Percentiles rank a stretch among this genome's conserved stretches.
Evolutionary conservation across 1,140 invertebrate genomes (phyloP).

Genomic region (Olivierus martensii): DNA sequence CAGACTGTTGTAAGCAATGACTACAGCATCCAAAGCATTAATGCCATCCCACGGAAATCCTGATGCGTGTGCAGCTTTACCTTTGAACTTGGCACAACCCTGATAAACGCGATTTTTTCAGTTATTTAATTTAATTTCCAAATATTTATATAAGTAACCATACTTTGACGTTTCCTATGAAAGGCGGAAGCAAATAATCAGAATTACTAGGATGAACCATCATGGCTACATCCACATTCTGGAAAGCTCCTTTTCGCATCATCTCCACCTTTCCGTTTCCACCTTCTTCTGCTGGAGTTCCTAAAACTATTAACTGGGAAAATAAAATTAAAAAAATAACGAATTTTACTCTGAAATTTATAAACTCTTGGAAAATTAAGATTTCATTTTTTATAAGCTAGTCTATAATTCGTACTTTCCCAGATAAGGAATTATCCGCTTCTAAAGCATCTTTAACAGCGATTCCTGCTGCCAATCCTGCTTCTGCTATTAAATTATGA

Average conservation of each 20-base stretch:
- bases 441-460: slow-evolving; percentile 26
- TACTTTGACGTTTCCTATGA: neutral
- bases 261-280: slow-evolving; percentile 30
- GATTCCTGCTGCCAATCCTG: slow-evolving; percentile 25
- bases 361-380: no score
- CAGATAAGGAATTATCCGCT: neutral
- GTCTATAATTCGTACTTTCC: no score
- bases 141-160: no score
- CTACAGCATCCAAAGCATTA: slow-evolving; percentile 24
- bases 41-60: slow-evolving; percentile 25
- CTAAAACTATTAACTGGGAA: slow-evolving; percentile 27
- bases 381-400: no score
- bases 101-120: neutral
- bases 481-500: slow-evolving; percentile 31
- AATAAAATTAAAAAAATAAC: no score
- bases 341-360: no score
- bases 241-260: slow-evolving; percentile 26
- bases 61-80: slow-evolving; percentile 22
- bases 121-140: no score
- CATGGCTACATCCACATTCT: slow-evolving; percentile 29
- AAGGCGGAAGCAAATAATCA: slow-evolving; percentile 7
- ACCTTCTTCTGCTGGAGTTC: slow-evolving; percentile 32
- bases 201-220: slow-evolving; percentile 29
- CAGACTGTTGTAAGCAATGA: slow-evolving; percentile 19
- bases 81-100: slow-evolving; percentile 19